These are phyloP conservation scores for Asteroscopus sphinx DNA, from an alignment of 2,888 invertebrate genomes.

Conservation along the genomic window DNA sequence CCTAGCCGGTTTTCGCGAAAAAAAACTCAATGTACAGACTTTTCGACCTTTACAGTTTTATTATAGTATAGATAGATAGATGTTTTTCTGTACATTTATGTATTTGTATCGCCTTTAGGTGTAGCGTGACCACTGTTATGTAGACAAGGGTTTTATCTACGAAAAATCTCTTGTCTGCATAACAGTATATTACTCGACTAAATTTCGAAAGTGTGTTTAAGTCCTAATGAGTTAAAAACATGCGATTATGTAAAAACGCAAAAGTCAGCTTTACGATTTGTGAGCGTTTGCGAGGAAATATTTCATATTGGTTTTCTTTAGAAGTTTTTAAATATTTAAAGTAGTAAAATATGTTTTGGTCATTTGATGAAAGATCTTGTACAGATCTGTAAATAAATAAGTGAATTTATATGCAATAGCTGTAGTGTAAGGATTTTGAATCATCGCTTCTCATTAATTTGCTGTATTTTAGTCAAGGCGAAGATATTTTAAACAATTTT, in stretches of 20 bases:
- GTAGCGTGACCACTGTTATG: no score
- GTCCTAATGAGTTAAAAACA: neutral
- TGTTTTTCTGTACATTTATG: no score
- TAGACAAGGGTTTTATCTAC: no score
- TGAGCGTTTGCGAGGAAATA: conserved; percentile 6
- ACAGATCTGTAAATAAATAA: conserved; percentile 6
- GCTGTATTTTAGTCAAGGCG: neutral
- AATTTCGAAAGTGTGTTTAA: neutral
- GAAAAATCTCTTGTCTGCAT: no score
- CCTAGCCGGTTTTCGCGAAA: no score
- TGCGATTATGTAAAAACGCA: neutral
- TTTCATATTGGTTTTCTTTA: conserved; percentile 21
- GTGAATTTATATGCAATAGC: conserved; percentile 20
- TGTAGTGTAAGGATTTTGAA: conserved; percentile 13
- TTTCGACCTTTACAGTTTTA: no score
- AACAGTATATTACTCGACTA: neutral
- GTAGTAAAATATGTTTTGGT: conserved; percentile 30
- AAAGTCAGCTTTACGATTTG: conserved; percentile 14
- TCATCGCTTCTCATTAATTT: conserved; percentile 13
- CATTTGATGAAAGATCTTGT: conserved; percentile 28
- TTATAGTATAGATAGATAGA: no score
- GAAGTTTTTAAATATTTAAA: conserved; percentile 30
- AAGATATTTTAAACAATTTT: no score
- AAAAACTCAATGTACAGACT: no score
- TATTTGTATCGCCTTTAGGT: no score